Percentiles rank a stretch among this genome's conserved stretches.
Conservation (phyloP, 1,140 invertebrate species). For the Drosophila micromelanica region DNA sequence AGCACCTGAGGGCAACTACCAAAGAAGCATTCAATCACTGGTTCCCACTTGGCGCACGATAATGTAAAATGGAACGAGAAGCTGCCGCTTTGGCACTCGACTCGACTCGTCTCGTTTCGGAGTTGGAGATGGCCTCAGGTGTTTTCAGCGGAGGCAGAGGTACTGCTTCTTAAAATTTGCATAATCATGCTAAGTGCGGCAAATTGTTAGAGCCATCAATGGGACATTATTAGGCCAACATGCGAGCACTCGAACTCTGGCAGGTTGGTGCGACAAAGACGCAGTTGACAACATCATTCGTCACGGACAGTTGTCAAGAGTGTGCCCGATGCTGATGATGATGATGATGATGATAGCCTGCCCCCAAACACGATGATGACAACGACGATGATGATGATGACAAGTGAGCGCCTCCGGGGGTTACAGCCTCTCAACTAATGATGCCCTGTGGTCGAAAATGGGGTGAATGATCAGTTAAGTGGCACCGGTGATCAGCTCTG, state of each 20-base stretch:
- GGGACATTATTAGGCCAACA: slow-evolving; percentile 69
- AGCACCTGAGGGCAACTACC: slow-evolving; percentile 41
- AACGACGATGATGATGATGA: slow-evolving; percentile 12
- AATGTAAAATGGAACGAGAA: slow-evolving; percentile 39
- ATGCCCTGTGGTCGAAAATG: slow-evolving; percentile 4
- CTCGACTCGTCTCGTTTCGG: neutral
- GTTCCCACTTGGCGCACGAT: slow-evolving; percentile 36
- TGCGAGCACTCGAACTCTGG: slow-evolving; percentile 61
- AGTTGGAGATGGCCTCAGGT: slow-evolving; percentile 16
- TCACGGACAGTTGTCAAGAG: slow-evolving; percentile 33
- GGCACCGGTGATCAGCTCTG: slow-evolving; percentile 29
- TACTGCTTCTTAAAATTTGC: slow-evolving; percentile 52
- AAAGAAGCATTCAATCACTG: slow-evolving; percentile 53
- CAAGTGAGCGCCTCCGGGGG: slow-evolving; percentile 24
- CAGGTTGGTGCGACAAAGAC: slow-evolving; percentile 17
- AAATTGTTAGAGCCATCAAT: slow-evolving; percentile 49
- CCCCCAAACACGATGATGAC: too few relatives aligned
- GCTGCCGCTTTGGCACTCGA: slow-evolving; percentile 33
- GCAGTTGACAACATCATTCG: slow-evolving; percentile 67
- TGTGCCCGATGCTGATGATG: slow-evolving; percentile 6
- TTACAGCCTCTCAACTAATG: slow-evolving; percentile 36
- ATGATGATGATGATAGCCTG: neutral
- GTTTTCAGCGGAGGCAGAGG: slow-evolving; percentile 7
- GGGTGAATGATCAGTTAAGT: slow-evolving; percentile 77
- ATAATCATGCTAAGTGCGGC: slow-evolving; percentile 59